phyloP scores from a whole-genome alignment of 2,888 invertebrate genomes.

The Operophtera brumata region DNA sequence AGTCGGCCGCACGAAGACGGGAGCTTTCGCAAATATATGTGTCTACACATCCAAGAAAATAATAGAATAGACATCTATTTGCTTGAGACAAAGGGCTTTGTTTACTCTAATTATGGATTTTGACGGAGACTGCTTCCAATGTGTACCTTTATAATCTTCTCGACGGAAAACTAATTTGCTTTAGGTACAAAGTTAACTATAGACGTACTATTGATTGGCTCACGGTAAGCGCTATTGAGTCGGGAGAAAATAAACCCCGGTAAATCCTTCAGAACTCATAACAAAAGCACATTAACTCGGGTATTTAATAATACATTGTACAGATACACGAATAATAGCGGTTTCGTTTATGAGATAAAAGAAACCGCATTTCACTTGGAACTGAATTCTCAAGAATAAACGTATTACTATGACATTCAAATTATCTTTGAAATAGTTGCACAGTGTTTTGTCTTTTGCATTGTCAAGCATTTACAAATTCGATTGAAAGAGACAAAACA shows the following conservation, averaged over 20 bases:
- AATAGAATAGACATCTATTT: background rate
- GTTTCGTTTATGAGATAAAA: too few relatives aligned
- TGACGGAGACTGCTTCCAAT: background rate
- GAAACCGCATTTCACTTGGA: slow-evolving; percentile 50
- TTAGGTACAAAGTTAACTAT: background rate
- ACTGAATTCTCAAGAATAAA: slow-evolving; percentile 41
- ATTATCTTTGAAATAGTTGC: too few relatives aligned
- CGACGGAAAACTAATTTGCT: slow-evolving; percentile 17
- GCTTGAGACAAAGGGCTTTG: background rate
- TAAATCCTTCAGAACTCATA: slow-evolving; percentile 62
- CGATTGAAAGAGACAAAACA: too few relatives aligned
- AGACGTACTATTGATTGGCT: slow-evolving; percentile 38
- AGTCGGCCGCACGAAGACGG: slow-evolving; percentile 47
- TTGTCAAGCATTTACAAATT: too few relatives aligned
- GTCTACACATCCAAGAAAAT: background rate
- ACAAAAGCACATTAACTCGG: slow-evolving; percentile 65
- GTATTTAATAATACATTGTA: slow-evolving; percentile 62
- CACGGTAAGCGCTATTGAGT: slow-evolving; percentile 44
- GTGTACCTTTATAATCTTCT: slow-evolving; percentile 12
- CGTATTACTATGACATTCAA: too few relatives aligned
- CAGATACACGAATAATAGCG: too few relatives aligned
- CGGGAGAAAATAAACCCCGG: slow-evolving; percentile 50
- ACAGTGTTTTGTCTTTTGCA: too few relatives aligned
- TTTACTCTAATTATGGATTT: background rate
- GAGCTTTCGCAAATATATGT: slow-evolving; percentile 27